These are phyloP conservation scores for Notocelia uddmanniana DNA, from an alignment of 2,888 invertebrate genomes.

Conservation along the genomic window DNA sequence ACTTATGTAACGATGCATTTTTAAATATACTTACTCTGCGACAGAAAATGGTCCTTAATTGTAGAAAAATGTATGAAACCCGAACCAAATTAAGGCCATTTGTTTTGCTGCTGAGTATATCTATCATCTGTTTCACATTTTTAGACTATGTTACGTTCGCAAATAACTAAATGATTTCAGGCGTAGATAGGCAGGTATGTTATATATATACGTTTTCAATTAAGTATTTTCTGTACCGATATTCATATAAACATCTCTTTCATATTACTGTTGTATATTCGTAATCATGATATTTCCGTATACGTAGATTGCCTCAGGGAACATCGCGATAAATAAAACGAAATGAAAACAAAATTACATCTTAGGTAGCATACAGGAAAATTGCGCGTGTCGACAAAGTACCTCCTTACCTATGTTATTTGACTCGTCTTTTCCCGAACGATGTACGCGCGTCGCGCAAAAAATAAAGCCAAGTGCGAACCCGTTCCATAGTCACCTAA, in stretches of 20 bases:
- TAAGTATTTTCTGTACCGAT: background rate
- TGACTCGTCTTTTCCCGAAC: conserved; percentile 65
- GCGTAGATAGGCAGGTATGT: background rate
- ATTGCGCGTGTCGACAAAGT: conserved; percentile 70
- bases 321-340: conserved; percentile 34
- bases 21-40: too few species aligned
- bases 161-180: background rate
- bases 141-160: background rate
- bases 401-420: conserved; percentile 78
- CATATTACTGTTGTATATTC: conserved; percentile 15
- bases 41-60: too few species aligned
- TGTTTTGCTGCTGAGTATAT: too few species aligned
- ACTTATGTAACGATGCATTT: too few species aligned
- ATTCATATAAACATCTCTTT: background rate
- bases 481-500: conserved; percentile 46
- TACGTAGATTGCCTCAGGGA: conserved; percentile 25
- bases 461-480: conserved; percentile 60
- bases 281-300: background rate
- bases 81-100: too few species aligned
- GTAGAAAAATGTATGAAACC: too few species aligned
- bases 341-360: conserved; percentile 44
- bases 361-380: conserved; percentile 51
- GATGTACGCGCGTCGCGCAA: conserved; percentile 58
- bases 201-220: background rate
- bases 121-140: background rate